phyloP scores from a whole-genome alignment of 2,888 invertebrate genomes.

The Melieria picta region DNA sequence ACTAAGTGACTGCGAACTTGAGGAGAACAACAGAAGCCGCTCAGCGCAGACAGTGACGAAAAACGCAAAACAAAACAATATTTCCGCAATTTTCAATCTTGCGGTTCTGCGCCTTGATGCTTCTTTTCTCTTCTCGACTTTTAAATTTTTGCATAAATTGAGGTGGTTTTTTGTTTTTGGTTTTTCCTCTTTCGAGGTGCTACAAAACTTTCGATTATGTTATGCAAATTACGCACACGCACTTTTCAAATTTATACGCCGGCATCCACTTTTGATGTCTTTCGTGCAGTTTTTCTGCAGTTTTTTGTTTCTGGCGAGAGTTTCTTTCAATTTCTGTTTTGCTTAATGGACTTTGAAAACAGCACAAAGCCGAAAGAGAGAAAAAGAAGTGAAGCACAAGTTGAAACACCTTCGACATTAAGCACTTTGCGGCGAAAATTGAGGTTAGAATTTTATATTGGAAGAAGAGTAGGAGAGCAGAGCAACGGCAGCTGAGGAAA shows the following conservation, averaged over 20 bases:
- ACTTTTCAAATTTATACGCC: constrained; percentile 36
- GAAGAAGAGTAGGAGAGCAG: not conserved
- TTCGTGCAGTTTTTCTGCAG: not conserved
- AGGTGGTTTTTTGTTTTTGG: not conserved
- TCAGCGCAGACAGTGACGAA: too few species aligned
- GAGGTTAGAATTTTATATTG: too few species aligned
- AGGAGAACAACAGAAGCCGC: too few species aligned
- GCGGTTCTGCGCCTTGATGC: too few species aligned
- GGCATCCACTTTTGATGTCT: not conserved
- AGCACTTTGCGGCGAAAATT: too few species aligned
- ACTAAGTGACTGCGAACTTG: too few species aligned
- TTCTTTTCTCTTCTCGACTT: too few species aligned
- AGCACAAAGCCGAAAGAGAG: too few species aligned
- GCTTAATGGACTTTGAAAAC: not conserved
- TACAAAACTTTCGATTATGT: constrained; percentile 37
- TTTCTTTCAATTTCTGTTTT: not conserved
- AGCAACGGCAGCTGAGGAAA: not conserved
- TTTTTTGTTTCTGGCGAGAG: too few species aligned
- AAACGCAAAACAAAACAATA: not conserved
- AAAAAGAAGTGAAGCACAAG: not conserved
- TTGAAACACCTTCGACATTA: not conserved
- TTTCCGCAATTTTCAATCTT: too few species aligned
- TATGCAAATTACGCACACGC: constrained; percentile 37
- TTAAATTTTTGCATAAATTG: too few species aligned
- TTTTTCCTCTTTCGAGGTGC: constrained; percentile 15